Base-by-base conservation (phyloP, 2,888 invertebrate genomes). In the Laspeyria flexula region DNA sequence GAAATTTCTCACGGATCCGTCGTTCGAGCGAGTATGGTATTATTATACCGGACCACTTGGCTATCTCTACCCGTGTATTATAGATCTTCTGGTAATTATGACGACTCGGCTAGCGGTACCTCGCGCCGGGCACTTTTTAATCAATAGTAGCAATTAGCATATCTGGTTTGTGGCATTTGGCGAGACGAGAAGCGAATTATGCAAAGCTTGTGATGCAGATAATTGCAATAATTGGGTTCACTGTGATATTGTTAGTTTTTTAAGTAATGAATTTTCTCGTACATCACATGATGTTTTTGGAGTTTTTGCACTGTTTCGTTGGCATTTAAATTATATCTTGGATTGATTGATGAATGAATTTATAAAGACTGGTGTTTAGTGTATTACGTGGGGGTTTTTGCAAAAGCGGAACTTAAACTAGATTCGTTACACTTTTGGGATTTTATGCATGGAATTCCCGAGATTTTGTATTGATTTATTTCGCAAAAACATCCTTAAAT, bases 1-100 rank as follows among this genome's bases (percentile, higher is more conserved):
- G 88, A 91, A 92, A 92, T 82, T 92, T 92, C 92, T 92, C 92
- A 92, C 92, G 92, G 88, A 79, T 86, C 83, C 81, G 77, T 75
- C 76, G 73, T 51, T 57, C 49, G 71, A 67, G 74, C 76, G 80
- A 75, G 83, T 81, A 83, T 83, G 84, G 85, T 89, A 88, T 90
- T 90, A 91, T 90, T 88, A 88, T 67, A 73, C 78, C 77, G 83
- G 83, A 80, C 84, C 76, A 83, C 81, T 83, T 77, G 68, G 79
- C 83, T 84, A 84, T 86, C 80, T 77, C 73, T 75, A 79, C 81
- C 82, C 79, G 75, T 73, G 81, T 77, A 84, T 85, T 86, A 86
- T 83, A 85, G 83, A 83, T 80, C 81, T 75, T 67, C 71, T 65
- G 69, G 77, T 80, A 87, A 87, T 89, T 89, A 86, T 90, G 87